phyloP scores from a whole-genome alignment of 2,888 invertebrate genomes.

The Philopedon plagiatum region DNA sequence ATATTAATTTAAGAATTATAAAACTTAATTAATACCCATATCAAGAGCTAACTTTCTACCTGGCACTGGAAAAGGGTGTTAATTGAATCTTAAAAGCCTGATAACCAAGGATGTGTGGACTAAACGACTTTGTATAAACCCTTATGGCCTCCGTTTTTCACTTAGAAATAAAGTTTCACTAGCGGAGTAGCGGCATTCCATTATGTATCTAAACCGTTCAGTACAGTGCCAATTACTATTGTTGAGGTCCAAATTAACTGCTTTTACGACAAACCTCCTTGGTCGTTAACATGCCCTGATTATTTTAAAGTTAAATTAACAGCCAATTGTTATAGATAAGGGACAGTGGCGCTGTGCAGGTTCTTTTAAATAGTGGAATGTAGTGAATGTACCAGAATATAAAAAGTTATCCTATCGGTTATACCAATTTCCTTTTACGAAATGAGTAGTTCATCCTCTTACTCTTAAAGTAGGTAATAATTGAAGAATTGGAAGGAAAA shows the following conservation, averaged over 20 bases:
- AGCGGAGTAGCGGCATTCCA: conserved; percentile 9
- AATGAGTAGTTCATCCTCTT: too few relatives aligned
- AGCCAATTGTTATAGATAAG: conserved; percentile 27
- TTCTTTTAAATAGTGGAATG: neutral
- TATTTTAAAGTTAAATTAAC: conserved; percentile 43
- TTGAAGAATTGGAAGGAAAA: too few relatives aligned
- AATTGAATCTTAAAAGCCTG: neutral
- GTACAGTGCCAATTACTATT: conserved; percentile 41
- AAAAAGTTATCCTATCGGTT: too few relatives aligned
- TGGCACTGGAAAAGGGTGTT: neutral
- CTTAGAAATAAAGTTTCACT: conserved; percentile 13
- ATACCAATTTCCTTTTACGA: too few relatives aligned
- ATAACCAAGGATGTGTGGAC: conserved; percentile 7
- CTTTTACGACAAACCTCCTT: conserved; percentile 31
- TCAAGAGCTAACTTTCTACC: neutral
- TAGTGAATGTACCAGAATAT: too few relatives aligned
- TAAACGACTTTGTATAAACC: neutral
- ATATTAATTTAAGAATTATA: too few relatives aligned
- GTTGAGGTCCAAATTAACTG: conserved; percentile 25
- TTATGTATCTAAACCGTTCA: conserved; percentile 28
- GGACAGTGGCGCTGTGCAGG: neutral
- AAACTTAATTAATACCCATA: too few relatives aligned
- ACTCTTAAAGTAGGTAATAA: too few relatives aligned
- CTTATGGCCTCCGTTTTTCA: neutral
- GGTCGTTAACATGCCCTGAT: conserved; percentile 38